Conservation (phyloP, 2,797 vertebrate species). For the Rhinatrema bivittatum region DNA sequence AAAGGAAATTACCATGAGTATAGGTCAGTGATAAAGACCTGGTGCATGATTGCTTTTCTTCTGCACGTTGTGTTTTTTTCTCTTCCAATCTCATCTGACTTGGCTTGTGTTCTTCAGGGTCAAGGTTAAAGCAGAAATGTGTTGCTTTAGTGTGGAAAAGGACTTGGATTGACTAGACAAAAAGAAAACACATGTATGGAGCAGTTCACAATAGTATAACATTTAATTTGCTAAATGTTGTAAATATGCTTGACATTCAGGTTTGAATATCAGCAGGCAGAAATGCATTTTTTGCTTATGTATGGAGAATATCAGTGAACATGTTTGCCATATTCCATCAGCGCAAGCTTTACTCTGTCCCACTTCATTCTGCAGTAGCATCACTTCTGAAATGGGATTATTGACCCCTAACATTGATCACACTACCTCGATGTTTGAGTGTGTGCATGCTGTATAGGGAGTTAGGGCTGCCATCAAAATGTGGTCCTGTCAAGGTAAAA, state of each 20-base stretch:
- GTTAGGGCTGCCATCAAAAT: slow-evolving; percentile 31
- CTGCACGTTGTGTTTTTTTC: too few species aligned
- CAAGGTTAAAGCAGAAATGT: too few species aligned
- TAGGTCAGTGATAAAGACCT: too few species aligned
- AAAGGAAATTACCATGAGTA: too few species aligned
- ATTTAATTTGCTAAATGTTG: too few species aligned
- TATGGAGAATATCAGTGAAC: slow-evolving; percentile 17
- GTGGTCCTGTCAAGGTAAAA: slow-evolving; percentile 34
- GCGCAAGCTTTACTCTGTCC: slow-evolving; percentile 30
- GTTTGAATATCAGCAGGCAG: slow-evolving; percentile 19
- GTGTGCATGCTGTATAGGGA: neutral
- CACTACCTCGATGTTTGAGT: neutral
- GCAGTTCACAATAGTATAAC: too few species aligned
- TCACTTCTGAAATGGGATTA: slow-evolving; percentile 41
- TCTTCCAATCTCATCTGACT: too few species aligned
- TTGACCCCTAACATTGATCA: slow-evolving; percentile 43
- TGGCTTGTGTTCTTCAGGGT: too few species aligned
- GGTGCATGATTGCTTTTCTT: too few species aligned
- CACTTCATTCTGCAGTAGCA: slow-evolving; percentile 30
- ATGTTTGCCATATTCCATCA: slow-evolving; percentile 41
- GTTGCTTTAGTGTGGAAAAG: too few species aligned
- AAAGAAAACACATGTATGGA: too few species aligned
- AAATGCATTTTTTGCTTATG: slow-evolving; percentile 18
- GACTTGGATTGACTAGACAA: too few species aligned
- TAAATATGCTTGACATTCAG: slow-evolving; percentile 42